Base-by-base conservation (phyloP, 2,888 invertebrate species). In the Schrankia costaestrigalis region DNA sequence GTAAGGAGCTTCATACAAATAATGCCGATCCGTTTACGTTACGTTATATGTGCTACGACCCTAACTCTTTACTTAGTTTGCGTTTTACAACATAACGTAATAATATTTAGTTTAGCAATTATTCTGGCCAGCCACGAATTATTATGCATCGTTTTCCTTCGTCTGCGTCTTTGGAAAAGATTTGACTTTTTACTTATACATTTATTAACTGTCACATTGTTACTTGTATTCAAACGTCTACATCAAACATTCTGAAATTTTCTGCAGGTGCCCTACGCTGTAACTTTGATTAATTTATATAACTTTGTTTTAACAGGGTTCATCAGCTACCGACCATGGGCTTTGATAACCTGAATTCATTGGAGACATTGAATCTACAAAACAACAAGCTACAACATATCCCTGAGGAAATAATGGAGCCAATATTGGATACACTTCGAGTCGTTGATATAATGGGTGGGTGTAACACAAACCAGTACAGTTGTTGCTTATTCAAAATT, bases 391-490 rank as follows among this genome's bases (percentile, higher is more conserved):
- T 97, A 49, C 90, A 90, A 51, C 93, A 94, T 53, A 93, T 97
- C 52, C 91, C 94, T 0, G 95, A 95, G 67, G 96, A 96, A 69
- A 93, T 96, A 28, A 96, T 95, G 91, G 95, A 96, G 69, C 95
- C 94, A 9, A 92, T 97, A 41, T 90, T 96, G 56, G 96, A 97
- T 71, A 96, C 96, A 0, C 88, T 97, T 7, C 90, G 94, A 56
- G 93, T 95, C 41, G 93, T 97, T 51, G 97, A 97, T 78, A 93
- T 97, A 49, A 96, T 95, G 90, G 96, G 97, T 96, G 86, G 42
- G 78, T 62, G 41, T 10, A 31, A 8, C 14, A 8, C 10, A 9
- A n/a, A 12, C 3, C 21, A 7, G 21, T 21, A 3, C 6, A 21
- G 9, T 21, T n/a, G 17, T 17, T 17, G 4, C 4, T 5, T 5